These are phyloP conservation scores for Ascaphus truei DNA, from an alignment of 2,113 vertebrate species.

Conservation along the genomic window DNA sequence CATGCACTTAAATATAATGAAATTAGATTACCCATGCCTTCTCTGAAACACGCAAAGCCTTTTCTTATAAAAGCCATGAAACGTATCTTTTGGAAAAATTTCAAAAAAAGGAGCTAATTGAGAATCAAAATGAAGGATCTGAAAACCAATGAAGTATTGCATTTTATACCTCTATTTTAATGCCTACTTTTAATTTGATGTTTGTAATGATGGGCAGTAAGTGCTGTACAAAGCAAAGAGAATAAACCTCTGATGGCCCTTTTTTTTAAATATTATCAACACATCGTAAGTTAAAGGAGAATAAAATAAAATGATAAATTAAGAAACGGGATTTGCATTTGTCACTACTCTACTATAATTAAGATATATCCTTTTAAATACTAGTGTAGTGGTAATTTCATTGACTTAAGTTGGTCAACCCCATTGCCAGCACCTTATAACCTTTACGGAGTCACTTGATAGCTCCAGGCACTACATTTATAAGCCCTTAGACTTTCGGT, in stretches of 20 bases:
- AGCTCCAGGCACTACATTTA: neutral
- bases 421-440: too few relatives aligned
- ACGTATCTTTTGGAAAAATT: neutral
- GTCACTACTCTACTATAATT: too few relatives aligned
- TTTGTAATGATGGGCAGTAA: conserved; percentile 34
- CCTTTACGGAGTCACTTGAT: neutral
- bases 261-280: too few relatives aligned
- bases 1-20: conserved; percentile 57
- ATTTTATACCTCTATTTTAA: conserved; percentile 37
- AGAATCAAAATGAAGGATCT: conserved; percentile 42
- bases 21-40: conserved; percentile 52
- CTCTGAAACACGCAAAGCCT: conserved; percentile 42
- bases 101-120: conserved; percentile 41
- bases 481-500: too few relatives aligned
- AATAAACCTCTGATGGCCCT: neutral
- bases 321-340: too few relatives aligned
- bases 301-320: too few relatives aligned
- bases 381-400: neutral
- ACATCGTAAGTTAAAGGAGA: too few relatives aligned
- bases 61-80: conserved; percentile 53
- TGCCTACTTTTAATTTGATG: conserved; percentile 45
- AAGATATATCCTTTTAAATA: neutral
- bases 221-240: conserved; percentile 2
- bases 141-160: conserved; percentile 48
- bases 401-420: too few relatives aligned